Evolutionary conservation across 2,797 vertebrate genomes (phyloP), one percentile per base, ranked within the genome.

Genomic region (Ctenopoma multispine): DNA sequence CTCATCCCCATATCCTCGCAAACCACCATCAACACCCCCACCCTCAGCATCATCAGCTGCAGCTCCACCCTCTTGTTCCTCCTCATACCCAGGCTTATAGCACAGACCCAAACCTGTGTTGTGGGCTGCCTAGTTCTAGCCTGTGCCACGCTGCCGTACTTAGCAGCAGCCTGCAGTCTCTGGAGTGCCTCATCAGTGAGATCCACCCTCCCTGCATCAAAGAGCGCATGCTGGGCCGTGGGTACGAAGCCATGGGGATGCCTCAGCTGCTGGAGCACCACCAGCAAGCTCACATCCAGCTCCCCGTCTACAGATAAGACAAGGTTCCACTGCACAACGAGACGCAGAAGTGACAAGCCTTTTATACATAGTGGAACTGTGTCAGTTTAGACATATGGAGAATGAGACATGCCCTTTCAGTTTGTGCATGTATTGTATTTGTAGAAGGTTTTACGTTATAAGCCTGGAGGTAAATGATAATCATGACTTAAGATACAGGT

Each of bases 141-240:
- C 83, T 95, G 86, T 97, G 97, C 95, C 97, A 97, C 84, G 94
- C 97, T n/a, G 96, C 97, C 4, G 93, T 93, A 66, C 96, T 98
- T 75, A 98, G 98, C 95, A 98, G 97, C 95, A 99, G 97, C 93
- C 96, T 99, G 84, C 97, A 96, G 95, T 99, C 97, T 62, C 94
- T 99, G 94, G 97, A 99, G 93, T 97, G 97, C 94, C 97, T 99
- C 94, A 98, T 99, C 95, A 98, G 97, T 41, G 97, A 98, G 93
- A 97, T 99, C 91, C 97, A 96, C 83, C 97, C 98, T 0, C 97
- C 97, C 83, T 99, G 98, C 94, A 99, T 99, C 94, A 99, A 98
- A 91, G 97, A 99, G 92, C 94, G 96, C 92, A 99, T 99, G 98
- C 93, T 99, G 92, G 98, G 97, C 87, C 96, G 96, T 27, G 97